Conservation (phyloP, 2,113 vertebrate species). For the Labrus mixtus region DNA sequence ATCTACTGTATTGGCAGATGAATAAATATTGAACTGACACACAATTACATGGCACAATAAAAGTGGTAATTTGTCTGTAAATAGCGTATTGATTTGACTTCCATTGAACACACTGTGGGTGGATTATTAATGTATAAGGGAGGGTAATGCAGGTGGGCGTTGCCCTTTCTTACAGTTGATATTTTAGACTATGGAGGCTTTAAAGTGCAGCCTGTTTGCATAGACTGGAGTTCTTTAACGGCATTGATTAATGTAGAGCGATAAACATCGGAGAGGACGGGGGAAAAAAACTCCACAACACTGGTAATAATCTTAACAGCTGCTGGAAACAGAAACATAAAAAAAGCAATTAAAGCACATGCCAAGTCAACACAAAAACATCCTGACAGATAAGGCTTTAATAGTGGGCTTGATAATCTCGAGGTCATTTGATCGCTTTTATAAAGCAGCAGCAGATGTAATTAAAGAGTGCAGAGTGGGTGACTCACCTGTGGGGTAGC, state of each 20-base stretch:
- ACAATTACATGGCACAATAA: slow-evolving; percentile 64
- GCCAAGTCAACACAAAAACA: slow-evolving; percentile 74
- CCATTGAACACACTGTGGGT: slow-evolving; percentile 31
- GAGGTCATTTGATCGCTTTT: slow-evolving; percentile 35
- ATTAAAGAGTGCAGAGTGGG: slow-evolving; percentile 30
- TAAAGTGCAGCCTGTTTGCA: slow-evolving; percentile 19
- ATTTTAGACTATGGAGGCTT: slow-evolving; percentile 9
- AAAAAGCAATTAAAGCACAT: slow-evolving; percentile 78
- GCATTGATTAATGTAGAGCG: slow-evolving; percentile 26
- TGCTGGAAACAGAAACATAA: slow-evolving; percentile 72
- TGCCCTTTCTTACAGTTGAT: slow-evolving; percentile 14
- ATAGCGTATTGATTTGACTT: slow-evolving; percentile 62
- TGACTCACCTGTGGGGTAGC: slow-evolving; percentile 97
- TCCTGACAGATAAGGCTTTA: slow-evolving; percentile 51
- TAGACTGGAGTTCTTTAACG: slow-evolving; percentile 15
- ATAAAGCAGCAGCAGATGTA: slow-evolving; percentile 23
- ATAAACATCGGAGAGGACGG: slow-evolving; percentile 34
- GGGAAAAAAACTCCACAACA: slow-evolving; percentile 54
- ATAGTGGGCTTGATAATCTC: slow-evolving; percentile 25
- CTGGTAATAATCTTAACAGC: slow-evolving; percentile 56
- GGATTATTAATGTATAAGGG: slow-evolving; percentile 45
- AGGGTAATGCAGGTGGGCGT: slow-evolving; percentile 20
- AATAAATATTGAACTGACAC: slow-evolving; percentile 62
- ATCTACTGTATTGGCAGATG: slow-evolving; percentile 53
- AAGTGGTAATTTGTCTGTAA: slow-evolving; percentile 66